Conservation (phyloP, 64 coral and sea anemone genomes). For the Montipora sp. region DNA sequence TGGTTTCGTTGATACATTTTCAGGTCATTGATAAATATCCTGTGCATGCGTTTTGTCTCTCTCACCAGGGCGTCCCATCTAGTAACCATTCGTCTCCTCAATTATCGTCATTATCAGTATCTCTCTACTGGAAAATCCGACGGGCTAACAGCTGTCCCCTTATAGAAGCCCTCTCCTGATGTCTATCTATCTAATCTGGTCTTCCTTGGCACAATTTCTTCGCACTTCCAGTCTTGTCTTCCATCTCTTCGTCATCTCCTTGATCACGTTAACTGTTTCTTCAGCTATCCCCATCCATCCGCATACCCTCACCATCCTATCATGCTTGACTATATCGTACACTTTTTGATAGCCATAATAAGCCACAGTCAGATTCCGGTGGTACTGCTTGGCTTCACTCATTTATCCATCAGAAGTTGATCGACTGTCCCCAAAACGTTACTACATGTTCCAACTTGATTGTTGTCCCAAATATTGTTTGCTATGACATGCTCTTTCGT, state of each 20-base stretch:
- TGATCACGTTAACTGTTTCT: slow-evolving; percentile 11
- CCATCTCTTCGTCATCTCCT: slow-evolving; percentile 19
- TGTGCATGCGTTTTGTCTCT: neutral
- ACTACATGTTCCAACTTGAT: slow-evolving; percentile 28
- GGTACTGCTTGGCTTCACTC: slow-evolving; percentile 58
- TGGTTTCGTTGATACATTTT: slow-evolving; percentile 48
- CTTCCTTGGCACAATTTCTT: neutral
- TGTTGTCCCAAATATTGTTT: slow-evolving; percentile 59
- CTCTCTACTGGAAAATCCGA: neutral
- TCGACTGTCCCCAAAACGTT: slow-evolving; percentile 59
- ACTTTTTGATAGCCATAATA: slow-evolving; percentile 46
- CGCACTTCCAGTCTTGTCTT: slow-evolving; percentile 61
- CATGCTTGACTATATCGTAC: slow-evolving; percentile 40
- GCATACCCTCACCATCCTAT: slow-evolving; percentile 53
- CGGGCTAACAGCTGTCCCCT: slow-evolving; percentile 24
- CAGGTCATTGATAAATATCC: neutral
- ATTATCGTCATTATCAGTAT: neutral
- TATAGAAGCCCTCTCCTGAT: slow-evolving; percentile 38
- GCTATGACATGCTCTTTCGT: neutral
- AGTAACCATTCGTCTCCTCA: slow-evolving; percentile 24
- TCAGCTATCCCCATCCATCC: slow-evolving; percentile 33
- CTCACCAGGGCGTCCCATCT: slow-evolving; percentile 29
- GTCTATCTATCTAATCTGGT: slow-evolving; percentile 29
- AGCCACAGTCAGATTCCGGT: slow-evolving; percentile 56
- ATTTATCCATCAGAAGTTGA: slow-evolving; percentile 46